phyloP scores from a whole-genome alignment of 2,797 vertebrate genomes.

The Hoplostethus mediterraneus region DNA sequence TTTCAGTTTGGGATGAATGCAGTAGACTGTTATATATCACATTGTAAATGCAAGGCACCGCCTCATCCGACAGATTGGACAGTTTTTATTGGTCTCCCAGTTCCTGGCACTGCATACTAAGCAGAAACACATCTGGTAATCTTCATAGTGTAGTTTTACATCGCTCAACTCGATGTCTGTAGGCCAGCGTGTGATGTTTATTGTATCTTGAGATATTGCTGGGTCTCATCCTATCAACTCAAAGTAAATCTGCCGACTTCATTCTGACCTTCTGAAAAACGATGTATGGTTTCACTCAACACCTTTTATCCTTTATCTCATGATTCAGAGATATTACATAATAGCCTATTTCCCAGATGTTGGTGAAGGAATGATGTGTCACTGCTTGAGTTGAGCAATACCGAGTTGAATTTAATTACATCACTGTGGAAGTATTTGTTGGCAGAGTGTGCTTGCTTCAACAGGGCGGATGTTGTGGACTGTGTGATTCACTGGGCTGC shows the following conservation, averaged over 20 bases:
- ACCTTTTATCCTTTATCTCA: neutral
- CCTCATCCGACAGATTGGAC: constrained; percentile 49
- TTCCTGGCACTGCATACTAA: constrained; percentile 22
- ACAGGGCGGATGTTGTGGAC: constrained; percentile 76
- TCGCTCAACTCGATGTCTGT: neutral
- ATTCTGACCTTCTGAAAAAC: neutral
- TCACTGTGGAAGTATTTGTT: constrained; percentile 84
- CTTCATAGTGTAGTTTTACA: constrained; percentile 3
- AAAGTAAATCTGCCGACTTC: neutral
- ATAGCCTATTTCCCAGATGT: neutral
- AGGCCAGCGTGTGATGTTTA: neutral
- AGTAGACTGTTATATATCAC: neutral
- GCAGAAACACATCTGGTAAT: constrained; percentile 39
- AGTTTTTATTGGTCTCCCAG: constrained; percentile 22
- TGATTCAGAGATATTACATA: neutral
- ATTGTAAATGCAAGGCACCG: constrained; percentile 2
- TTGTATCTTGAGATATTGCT: neutral
- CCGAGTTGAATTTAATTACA: constrained; percentile 72
- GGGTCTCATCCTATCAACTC: no score
- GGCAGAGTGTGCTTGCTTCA: constrained; percentile 59
- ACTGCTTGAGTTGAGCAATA: constrained; percentile 38
- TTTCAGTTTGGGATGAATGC: constrained; percentile 23
- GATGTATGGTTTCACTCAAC: neutral
- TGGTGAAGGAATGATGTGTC: constrained; percentile 21
- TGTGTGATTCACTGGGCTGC: constrained; percentile 48